Percentiles rank a stretch among this genome's conserved stretches.
Conservation (phyloP, 2,113 vertebrate species). For the Sorex araneus region DNA sequence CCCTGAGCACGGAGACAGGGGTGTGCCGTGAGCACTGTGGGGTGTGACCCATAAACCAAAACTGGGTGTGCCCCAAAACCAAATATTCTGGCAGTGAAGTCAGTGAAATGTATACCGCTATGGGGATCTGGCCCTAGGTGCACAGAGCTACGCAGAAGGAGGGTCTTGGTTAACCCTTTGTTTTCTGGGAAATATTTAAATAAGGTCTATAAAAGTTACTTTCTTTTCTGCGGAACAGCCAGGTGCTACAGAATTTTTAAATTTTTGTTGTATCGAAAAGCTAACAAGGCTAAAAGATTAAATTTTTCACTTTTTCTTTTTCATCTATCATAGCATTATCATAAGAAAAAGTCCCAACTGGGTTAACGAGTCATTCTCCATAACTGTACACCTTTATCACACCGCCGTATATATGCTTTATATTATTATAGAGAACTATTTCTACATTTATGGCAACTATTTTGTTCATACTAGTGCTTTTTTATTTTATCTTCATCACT, state of each 20-base stretch:
- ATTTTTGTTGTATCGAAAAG: conserved; percentile 70
- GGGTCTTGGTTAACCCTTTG: conserved; percentile 73
- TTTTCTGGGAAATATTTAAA: conserved; percentile 71
- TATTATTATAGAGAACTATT: conserved; percentile 33
- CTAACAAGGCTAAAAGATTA: conserved; percentile 54
- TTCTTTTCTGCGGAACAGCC: conserved; percentile 66
- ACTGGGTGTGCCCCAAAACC: no score
- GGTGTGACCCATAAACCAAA: no score
- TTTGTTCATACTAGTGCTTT: conserved; percentile 55
- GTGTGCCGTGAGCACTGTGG: no score
- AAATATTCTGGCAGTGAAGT: background rate
- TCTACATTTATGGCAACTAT: conserved; percentile 33
- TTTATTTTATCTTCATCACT: conserved; percentile 36
- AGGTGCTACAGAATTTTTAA: conserved; percentile 76
- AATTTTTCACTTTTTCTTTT: conserved; percentile 61
- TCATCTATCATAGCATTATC: conserved; percentile 27
- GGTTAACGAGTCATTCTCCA: conserved; percentile 50
- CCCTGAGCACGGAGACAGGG: no score
- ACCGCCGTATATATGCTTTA: background rate
- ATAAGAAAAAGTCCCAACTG: conserved; percentile 53
- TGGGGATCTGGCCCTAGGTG: conserved; percentile 72
- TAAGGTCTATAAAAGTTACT: conserved; percentile 36
- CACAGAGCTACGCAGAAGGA: conserved; percentile 74
- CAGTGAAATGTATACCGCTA: background rate
- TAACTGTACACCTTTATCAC: conserved; percentile 1